Base-by-base conservation (phyloP, 2,888 invertebrate species). In the Colostygia pectinataria region DNA sequence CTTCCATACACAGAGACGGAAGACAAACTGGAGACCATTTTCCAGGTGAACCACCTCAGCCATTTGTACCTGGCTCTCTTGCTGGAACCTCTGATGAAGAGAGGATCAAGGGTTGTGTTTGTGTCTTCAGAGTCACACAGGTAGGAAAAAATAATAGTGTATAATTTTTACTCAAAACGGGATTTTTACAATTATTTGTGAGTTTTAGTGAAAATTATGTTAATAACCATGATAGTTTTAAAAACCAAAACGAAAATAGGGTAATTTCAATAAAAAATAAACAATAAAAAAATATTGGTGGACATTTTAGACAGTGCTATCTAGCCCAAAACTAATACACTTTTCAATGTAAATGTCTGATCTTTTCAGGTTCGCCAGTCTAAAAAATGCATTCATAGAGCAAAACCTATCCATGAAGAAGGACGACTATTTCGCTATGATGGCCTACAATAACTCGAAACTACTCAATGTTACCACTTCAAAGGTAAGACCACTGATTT, bases 391-490 rank as follows among this genome's bases (percentile, higher is more conserved):
- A 33, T 87, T 94, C 59, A 84, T 87, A 1, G 81, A 90, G 45
- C 91, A 92, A 62, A 91, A 89, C 59, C 84, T 98, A 43, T 95
- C 96, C 2, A 95, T 95, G 37, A 91, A 93, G 0, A 88, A 91
- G 8, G 91, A 93, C 9, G 92, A 93, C 52, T 98, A 94, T 80
- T 94, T 94, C 88, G 92, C 94, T 45, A 94, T 98, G 93, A 93
- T 93, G 86, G 96, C 97, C 0, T 99, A 98, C 79, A 98, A 98
- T 72, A 94, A 97, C 83, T 95, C 95, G 0, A 98, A 99, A 82
- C 83, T 98, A 25, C 97, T 96, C 73, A 97, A 97, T 83, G 91
- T 98, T 38, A 86, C 98, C 12, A 96, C 97, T 70, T 94, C 95
- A 5, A 92, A 94, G 70, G 96, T 96, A 80, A 27, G n/a, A 14